Conservation (phyloP, 2,888 invertebrate species). For the Vannuccia rotundouncinata region DNA sequence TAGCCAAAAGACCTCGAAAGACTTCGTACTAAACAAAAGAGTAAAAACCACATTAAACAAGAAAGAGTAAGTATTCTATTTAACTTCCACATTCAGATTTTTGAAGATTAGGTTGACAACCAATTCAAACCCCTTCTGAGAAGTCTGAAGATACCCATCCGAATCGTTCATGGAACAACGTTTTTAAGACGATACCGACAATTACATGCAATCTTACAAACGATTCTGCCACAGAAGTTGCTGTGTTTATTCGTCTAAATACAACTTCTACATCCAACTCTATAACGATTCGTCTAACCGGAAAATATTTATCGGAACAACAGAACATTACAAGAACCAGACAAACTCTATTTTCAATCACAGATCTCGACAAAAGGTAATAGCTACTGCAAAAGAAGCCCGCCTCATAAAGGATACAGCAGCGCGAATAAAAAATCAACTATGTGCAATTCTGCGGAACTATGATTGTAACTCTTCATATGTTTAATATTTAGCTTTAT, state of each 20-base stretch:
- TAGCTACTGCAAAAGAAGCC: no score
- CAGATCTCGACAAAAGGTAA: background rate
- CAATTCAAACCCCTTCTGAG: background rate
- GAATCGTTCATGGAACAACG: background rate
- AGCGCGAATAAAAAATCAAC: no score
- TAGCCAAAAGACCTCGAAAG: no score
- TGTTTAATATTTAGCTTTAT: no score
- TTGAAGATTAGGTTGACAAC: background rate
- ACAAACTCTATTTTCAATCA: background rate
- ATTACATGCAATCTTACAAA: background rate
- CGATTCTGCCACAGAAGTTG: background rate
- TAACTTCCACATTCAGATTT: background rate
- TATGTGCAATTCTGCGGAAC: no score
- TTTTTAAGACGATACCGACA: background rate
- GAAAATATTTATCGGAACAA: background rate
- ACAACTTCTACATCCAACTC: background rate
- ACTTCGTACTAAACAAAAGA: background rate
- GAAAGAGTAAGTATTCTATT: background rate
- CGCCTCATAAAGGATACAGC: no score
- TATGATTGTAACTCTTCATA: no score
- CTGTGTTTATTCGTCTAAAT: background rate
- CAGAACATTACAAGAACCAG: background rate
- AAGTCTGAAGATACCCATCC: background rate
- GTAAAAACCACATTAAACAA: background rate
- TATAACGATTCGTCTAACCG: background rate